A percentile compares a stretch with the other conserved stretches of the same genome.
Conservation (phyloP, 2,888 invertebrate species). For the Cosmia pyralina region DNA sequence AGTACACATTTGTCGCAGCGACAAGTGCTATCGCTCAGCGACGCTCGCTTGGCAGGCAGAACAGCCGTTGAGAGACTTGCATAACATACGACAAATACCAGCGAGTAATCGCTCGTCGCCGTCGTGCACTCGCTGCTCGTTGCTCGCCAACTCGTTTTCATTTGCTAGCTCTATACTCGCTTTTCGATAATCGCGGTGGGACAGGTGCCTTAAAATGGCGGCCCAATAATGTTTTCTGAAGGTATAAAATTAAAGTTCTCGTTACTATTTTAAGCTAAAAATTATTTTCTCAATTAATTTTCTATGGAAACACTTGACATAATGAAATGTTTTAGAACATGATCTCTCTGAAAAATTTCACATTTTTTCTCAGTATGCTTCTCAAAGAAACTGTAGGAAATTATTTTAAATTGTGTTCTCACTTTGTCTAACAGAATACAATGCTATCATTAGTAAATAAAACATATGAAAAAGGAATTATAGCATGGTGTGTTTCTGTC, state of each 20-base stretch:
- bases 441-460: neutral
- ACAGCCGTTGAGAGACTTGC: neutral
- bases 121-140: neutral
- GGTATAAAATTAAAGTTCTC: neutral
- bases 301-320: neutral
- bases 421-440: neutral
- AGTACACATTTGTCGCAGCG: no score
- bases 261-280: no score
- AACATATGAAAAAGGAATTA: neutral
- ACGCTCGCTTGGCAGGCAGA: no score
- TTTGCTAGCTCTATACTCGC: neutral
- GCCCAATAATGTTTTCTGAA: neutral
- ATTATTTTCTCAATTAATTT: neutral
- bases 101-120: neutral
- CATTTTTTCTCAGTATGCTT: neutral
- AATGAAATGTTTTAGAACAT: neutral
- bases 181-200: neutral
- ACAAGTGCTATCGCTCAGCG: no score
- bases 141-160: neutral
- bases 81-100: no score
- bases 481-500: no score
- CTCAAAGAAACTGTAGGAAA: neutral
- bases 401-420: neutral
- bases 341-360: neutral
- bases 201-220: neutral